Evolutionary conservation across 1,140 invertebrate species (phyloP), one percentile per base, ranked within the genome.

Genomic region (Colletes gigas): DNA sequence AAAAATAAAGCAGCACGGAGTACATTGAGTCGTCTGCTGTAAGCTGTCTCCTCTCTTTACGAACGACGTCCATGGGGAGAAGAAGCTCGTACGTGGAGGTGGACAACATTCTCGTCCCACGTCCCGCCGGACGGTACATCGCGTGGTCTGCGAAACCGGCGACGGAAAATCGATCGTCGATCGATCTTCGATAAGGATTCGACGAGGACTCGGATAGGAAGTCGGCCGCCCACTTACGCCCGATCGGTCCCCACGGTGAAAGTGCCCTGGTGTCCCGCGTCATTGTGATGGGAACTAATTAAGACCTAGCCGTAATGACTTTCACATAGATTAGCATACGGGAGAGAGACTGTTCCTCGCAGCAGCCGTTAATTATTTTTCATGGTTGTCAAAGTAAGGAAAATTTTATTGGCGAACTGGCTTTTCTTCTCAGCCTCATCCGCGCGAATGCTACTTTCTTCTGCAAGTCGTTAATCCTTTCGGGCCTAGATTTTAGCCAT

Each of bases 91-190:
- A 15, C 75, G 52, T 47, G 82, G 67, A 75, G 70, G 82, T 74
- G 82, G 71, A 75, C 78, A 67, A 80, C 66, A 62, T 80, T 83
- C 77, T 66, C 82, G 82, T 74, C 70, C 82, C 78, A 81, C 76
- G 70, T 79, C 15, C 72, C 9, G 7, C 14, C n/a, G 70, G 57
- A 69, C n/a, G 74, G 19, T 41, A 66, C 60, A 83, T 83, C 82
- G 80, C 65, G 70, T 68, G 82, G 75, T 82, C 50, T 62, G 67
- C 12, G 41, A 63, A 59, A 74, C 47, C 39, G 5, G 0, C 21
- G 63, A 79, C 52, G 82, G 71, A 80, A 76, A 83, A 83, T 79
- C 81, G 70, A 74, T 59, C 65, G 70, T n/a, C 54, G 66, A 71
- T 72, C 82, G 69, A 70, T 78, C 60, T 14, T 10, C 21, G 60